Evolutionary conservation across 1,140 invertebrate genomes (phyloP).

Genomic region (Magallana gigas): DNA sequence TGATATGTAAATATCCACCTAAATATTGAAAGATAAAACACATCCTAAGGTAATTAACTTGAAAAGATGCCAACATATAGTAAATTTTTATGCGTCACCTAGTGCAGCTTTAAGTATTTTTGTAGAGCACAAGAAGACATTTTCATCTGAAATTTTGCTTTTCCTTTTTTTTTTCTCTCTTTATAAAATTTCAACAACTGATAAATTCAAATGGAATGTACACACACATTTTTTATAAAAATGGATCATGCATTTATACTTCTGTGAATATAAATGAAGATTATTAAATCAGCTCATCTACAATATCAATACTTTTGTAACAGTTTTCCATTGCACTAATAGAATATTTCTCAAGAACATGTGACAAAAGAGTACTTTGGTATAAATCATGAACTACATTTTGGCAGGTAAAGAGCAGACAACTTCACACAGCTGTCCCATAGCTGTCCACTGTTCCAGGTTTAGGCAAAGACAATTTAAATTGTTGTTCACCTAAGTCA

Average conservation of each 20-base stretch:
- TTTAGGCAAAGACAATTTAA: conserved; percentile 53
- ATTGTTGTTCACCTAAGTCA: conserved; percentile 46
- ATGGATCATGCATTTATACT: neutral
- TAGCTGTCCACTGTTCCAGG: conserved; percentile 57
- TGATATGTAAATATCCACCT: conserved; percentile 34
- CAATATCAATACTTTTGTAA: neutral
- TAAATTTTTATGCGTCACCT: neutral
- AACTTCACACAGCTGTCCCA: conserved; percentile 55
- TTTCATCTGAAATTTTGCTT: neutral
- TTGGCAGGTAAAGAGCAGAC: conserved; percentile 11
- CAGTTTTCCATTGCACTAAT: conserved; percentile 22
- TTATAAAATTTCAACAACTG: neutral
- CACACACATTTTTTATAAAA: neutral
- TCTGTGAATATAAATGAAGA: neutral
- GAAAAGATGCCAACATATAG: conserved; percentile 24
- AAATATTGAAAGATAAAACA: conserved; percentile 33
- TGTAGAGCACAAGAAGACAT: neutral
- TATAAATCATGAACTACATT: conserved; percentile 41
- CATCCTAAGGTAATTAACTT: conserved; percentile 24
- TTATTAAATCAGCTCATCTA: neutral
- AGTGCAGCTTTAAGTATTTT: neutral
- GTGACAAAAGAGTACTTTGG: conserved; percentile 17
- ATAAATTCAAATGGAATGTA: conserved; percentile 15
- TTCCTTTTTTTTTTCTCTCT: neutral
- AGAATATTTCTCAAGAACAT: neutral